Evolutionary conservation across 2,113 vertebrate species (phyloP).

Genomic region (Aptenodytes forsteri): DNA sequence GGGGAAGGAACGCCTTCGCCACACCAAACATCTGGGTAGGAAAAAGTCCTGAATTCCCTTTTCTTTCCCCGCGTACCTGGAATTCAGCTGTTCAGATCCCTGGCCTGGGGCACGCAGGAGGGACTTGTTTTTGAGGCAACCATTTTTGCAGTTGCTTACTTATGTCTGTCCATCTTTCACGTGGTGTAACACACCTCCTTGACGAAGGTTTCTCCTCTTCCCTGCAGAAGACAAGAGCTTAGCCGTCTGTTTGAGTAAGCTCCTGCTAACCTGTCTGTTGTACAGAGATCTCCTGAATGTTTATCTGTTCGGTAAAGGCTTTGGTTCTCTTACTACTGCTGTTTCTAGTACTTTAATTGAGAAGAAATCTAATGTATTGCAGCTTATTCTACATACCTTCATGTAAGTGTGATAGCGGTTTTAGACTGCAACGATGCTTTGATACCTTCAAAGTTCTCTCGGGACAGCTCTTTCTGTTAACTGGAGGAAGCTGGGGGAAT

Average conservation of each 20-base stretch:
- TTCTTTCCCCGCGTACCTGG: background rate
- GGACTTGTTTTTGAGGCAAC: background rate
- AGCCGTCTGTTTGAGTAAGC: background rate
- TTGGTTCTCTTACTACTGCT: background rate
- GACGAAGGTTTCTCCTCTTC: background rate
- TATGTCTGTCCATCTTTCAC: background rate
- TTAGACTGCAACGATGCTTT: constrained; percentile 14
- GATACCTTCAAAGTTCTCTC: constrained; percentile 1
- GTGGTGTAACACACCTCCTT: background rate
- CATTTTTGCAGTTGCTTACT: background rate
- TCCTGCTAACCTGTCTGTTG: background rate
- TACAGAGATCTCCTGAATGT: background rate
- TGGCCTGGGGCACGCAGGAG: background rate
- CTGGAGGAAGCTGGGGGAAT: background rate
- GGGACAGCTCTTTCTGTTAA: background rate
- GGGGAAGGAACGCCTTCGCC: background rate
- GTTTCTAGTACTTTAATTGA: background rate
- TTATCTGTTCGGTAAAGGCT: background rate
- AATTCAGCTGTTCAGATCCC: background rate
- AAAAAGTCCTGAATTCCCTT: background rate
- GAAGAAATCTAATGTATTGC: background rate
- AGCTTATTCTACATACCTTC: constrained; percentile 25
- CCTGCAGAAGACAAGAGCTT: background rate
- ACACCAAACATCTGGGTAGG: background rate
- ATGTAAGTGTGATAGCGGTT: background rate